phyloP scores from a whole-genome alignment of 53 echinoderm and acorn worm genomes.

The Patiria pectinifera region DNA sequence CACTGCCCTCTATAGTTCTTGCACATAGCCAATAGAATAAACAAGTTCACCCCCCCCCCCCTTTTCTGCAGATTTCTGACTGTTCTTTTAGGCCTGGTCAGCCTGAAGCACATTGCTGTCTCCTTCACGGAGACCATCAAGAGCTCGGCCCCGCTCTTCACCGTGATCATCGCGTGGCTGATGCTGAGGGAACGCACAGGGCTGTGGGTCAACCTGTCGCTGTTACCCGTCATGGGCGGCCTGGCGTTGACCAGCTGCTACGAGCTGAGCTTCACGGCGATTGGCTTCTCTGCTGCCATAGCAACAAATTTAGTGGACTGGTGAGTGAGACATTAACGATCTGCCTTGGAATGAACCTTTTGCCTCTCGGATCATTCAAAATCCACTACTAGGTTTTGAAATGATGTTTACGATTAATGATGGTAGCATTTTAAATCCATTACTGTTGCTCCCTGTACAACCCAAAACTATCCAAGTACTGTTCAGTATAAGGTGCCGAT shows the following conservation, averaged over 20 bases:
- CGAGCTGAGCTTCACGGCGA: constrained; percentile 90
- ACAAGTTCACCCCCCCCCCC: neutral
- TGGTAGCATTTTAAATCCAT: too few relatives aligned
- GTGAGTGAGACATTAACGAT: constrained; percentile 57
- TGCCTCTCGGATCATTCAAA: too few relatives aligned
- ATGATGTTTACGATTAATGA: too few relatives aligned
- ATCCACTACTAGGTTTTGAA: too few relatives aligned
- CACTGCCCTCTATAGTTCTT: neutral
- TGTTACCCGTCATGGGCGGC: constrained; percentile 92
- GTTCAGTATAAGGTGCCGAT: too few relatives aligned
- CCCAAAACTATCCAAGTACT: too few relatives aligned
- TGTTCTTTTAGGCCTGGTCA: constrained; percentile 89
- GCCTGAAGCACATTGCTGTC: constrained; percentile 94
- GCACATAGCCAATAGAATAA: neutral
- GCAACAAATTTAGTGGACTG: constrained; percentile 97
- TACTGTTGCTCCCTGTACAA: too few relatives aligned
- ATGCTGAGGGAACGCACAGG: constrained; percentile 91
- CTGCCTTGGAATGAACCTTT: too few relatives aligned
- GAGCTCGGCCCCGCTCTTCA: constrained; percentile 97
- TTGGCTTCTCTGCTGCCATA: constrained; percentile 94
- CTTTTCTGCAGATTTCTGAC: constrained; percentile 80
- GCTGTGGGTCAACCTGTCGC: constrained; percentile 85
- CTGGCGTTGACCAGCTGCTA: constrained; percentile 94
- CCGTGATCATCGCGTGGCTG: constrained; percentile 83
- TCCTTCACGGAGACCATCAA: constrained; percentile 99